Evolutionary conservation across 2,113 vertebrate species (phyloP).

Genomic region (Phasianus colchicus): DNA sequence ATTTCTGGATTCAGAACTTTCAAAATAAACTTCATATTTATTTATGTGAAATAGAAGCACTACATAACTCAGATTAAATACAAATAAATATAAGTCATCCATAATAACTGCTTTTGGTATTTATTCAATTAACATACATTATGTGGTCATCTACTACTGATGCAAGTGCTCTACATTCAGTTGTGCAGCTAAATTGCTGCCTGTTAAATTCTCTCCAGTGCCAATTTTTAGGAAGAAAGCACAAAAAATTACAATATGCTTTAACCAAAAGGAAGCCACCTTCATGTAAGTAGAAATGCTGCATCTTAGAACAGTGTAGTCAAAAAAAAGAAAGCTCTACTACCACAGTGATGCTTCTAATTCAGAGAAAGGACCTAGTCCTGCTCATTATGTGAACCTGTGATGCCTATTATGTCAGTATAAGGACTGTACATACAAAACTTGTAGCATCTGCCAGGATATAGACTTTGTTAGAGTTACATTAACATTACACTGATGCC

Average conservation of each 20-base stretch:
- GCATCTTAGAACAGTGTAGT: background rate
- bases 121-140: background rate
- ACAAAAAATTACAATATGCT: background rate
- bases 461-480: background rate
- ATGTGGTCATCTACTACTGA: background rate
- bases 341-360: background rate
- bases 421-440: background rate
- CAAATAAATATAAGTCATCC: background rate
- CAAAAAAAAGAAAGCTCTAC: background rate
- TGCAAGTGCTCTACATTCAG: background rate
- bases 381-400: fast-evolving
- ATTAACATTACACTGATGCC: background rate
- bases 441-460: background rate
- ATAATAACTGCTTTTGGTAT: background rate
- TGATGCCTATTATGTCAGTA: background rate
- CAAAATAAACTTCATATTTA: background rate
- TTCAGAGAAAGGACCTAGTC: background rate
- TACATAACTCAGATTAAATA: background rate
- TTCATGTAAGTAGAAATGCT: background rate
- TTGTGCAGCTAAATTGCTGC: background rate
- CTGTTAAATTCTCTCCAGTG: background rate
- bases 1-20: background rate
- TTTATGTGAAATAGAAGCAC: background rate
- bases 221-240: background rate
- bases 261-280: background rate